Evolutionary conservation across 2,888 invertebrate species (phyloP), one percentile per base, ranked within the genome.

Genomic region (Macrophya alboannulata): DNA sequence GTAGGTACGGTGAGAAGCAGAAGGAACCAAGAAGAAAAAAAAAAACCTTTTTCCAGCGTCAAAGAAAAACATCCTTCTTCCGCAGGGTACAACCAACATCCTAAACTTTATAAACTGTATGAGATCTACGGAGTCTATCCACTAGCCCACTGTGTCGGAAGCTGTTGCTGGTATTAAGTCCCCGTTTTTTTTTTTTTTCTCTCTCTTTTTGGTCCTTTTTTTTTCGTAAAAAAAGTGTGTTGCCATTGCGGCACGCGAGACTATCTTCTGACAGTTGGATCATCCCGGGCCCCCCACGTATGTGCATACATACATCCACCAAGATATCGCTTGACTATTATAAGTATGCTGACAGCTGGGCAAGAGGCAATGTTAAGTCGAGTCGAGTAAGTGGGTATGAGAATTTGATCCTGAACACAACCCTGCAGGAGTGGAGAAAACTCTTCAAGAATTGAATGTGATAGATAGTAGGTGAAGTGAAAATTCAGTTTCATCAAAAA

Each of bases 41-140:
- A 74, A 45, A 74, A 74, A 71, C 4, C 15, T 6, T 21, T 21
- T 62, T 62, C 15, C 45, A 79, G 48, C 79, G 79, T 62, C 85
- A 85, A 85, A 85, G 85, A 85, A 85, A 85, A 85, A 85, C 85
- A 85, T 85, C 79, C 85, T 85, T 37, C 68, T 85, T 85, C 85
- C 85, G 77, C 48, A 59, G 59, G 84, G 62, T 65, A 55, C 17
- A 17, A 31, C 31, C 77, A 55, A 77, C 77, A 77, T 55, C 51
- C 77, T 25, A 55, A 31, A 51, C 51, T 55, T 51, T n/a, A 77
- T 77, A 51, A 55, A 77, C 51, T 55, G 37, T 12, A n/a, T 9
- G 15, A 17, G 43, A 48, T 12, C 17, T n/a, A 12, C 17, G 43
- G 43, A 72, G 72, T 31, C 10, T 51, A 17, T 51, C 6, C 37